Evolutionary conservation across 2,797 vertebrate genomes (phyloP).

Genomic region (Eupleurogrammus muticus): DNA sequence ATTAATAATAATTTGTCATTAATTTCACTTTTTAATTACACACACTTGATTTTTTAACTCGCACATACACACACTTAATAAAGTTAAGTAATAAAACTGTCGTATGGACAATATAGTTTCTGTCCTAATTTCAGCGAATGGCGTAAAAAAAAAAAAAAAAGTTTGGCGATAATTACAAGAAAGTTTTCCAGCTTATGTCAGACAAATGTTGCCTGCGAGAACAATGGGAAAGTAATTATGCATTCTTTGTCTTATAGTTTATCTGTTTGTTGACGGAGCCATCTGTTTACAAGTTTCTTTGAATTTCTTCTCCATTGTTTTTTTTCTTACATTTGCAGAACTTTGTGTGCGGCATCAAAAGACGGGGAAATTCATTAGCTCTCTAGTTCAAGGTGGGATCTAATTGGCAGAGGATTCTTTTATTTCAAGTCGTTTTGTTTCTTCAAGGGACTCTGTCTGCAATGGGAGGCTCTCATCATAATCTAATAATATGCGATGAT

Average conservation of each 20-base stretch:
- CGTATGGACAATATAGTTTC: background rate
- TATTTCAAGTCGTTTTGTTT: conserved; percentile 75
- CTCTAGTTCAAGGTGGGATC: conserved; percentile 74
- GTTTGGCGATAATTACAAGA: conserved; percentile 32
- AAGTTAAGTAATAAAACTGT: background rate
- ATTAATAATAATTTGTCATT: too few species aligned
- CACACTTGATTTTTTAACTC: conserved; percentile 30
- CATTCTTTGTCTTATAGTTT: conserved; percentile 58
- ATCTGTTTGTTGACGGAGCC: conserved; percentile 69
- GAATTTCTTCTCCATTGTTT: conserved; percentile 76
- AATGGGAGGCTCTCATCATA: conserved; percentile 72
- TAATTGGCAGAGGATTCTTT: conserved; percentile 80
- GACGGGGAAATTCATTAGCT: conserved; percentile 75
- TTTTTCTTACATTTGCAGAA: conserved; percentile 75
- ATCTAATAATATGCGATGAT: conserved; percentile 77
- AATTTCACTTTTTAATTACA: background rate
- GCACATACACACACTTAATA: background rate
- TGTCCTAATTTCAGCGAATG: conserved; percentile 38
- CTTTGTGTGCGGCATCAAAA: conserved; percentile 78
- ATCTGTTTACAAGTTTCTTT: conserved; percentile 79
- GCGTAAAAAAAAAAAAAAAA: conserved; percentile 47
- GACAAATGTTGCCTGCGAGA: conserved; percentile 52
- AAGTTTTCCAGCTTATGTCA: conserved; percentile 69
- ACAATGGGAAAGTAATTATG: conserved; percentile 66
- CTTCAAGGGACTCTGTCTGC: conserved; percentile 77